Evolutionary conservation across 2,113 vertebrate genomes (phyloP).

Genomic region (Cacatua alba): DNA sequence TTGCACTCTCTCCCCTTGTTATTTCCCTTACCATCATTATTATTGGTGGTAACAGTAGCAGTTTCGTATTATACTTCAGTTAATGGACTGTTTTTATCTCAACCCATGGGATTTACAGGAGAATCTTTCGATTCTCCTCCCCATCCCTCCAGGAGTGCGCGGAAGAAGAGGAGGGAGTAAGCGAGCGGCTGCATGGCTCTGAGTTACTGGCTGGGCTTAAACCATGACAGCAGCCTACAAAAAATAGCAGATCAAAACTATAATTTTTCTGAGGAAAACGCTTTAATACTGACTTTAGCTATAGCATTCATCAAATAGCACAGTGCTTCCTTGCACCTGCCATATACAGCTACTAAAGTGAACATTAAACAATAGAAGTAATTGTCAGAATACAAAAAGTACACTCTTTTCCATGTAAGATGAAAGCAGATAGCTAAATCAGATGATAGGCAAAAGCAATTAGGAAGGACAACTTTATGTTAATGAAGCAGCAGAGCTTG

Average conservation of each 20-base stretch:
- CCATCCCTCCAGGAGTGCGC: not conserved
- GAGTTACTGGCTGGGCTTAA: not conserved
- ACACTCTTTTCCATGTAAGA: conserved; percentile 65
- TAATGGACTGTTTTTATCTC: not conserved
- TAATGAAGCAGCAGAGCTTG: conserved; percentile 80
- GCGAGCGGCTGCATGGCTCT: not conserved
- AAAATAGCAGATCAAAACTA: not conserved
- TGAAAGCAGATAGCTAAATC: conserved; percentile 77
- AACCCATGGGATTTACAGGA: not conserved
- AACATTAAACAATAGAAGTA: conserved; percentile 45
- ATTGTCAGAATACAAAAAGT: conserved; percentile 46
- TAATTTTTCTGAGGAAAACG: not conserved
- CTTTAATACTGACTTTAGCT: conserved; percentile 3
- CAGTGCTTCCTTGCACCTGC: not conserved
- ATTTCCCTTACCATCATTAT: not conserved
- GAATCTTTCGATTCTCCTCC: not conserved
- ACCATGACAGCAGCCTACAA: not conserved
- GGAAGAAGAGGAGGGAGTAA: not conserved
- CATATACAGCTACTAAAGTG: not conserved
- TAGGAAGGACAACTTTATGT: conserved; percentile 80
- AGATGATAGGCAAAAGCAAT: conserved; percentile 80
- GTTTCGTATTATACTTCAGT: not conserved
- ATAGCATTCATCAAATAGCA: not conserved
- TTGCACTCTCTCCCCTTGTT: not conserved
- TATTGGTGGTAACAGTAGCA: not conserved